A percentile compares a stretch with the other conserved stretches of the same genome.
Evolutionary conservation across 2,113 vertebrate species (phyloP).

Genomic region (Rhynchopsitta pachyrhyncha): DNA sequence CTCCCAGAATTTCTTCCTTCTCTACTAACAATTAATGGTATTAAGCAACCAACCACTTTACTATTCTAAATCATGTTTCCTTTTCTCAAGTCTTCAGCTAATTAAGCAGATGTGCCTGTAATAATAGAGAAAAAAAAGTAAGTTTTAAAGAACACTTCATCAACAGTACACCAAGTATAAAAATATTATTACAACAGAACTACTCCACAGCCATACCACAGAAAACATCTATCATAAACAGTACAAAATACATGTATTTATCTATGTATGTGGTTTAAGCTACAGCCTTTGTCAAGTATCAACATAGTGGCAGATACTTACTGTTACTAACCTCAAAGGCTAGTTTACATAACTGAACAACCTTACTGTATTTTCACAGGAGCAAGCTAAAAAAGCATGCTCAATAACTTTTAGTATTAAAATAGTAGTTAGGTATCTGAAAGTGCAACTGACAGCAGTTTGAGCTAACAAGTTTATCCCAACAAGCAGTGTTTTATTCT

Average conservation of each 20-base stretch:
- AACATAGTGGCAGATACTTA: background rate
- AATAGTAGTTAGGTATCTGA: background rate
- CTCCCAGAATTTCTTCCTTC: background rate
- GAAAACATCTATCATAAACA: background rate
- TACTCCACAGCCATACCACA: background rate
- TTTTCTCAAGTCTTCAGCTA: background rate
- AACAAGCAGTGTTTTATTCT: background rate
- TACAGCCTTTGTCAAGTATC: background rate
- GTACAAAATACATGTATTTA: background rate
- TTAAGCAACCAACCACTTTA: background rate
- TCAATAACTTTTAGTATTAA: background rate
- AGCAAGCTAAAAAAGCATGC: background rate
- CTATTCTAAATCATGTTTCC: background rate
- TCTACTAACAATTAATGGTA: background rate
- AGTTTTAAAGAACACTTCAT: background rate
- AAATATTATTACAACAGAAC: background rate
- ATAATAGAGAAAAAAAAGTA: background rate
- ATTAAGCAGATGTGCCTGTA: background rate
- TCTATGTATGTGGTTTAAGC: background rate
- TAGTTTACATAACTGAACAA: background rate
- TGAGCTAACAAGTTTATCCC: background rate
- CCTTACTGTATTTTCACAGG: background rate
- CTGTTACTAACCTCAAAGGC: background rate
- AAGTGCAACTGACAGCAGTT: background rate
- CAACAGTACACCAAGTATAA: background rate